A percentile compares a stretch with the other conserved stretches of the same genome.
Evolutionary conservation across 2,113 vertebrate genomes (phyloP).

Genomic region (Rhinichthys klamathensis): DNA sequence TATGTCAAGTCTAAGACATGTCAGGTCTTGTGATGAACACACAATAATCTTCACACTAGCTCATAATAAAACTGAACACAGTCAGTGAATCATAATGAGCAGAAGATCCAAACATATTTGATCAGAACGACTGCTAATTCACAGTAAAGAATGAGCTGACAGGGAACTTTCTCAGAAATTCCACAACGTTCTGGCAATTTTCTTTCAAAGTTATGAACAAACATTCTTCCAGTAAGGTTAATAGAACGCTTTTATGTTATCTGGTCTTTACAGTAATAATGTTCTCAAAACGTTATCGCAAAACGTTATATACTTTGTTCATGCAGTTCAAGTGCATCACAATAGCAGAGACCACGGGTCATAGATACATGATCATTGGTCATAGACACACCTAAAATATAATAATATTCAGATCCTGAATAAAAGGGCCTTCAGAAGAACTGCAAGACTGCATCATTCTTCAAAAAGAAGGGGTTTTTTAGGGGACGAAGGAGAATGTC

Average conservation of each 20-base stretch:
- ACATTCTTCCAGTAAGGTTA: too few species aligned
- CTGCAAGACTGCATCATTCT: background rate
- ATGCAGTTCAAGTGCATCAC: too few species aligned
- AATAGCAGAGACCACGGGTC: too few species aligned
- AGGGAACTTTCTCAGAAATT: too few species aligned
- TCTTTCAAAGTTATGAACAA: too few species aligned
- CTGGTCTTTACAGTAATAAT: too few species aligned
- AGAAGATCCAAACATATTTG: background rate
- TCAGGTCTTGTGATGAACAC: background rate
- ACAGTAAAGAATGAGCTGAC: background rate
- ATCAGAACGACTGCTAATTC: slow-evolving; percentile 4
- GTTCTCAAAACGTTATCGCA: too few species aligned
- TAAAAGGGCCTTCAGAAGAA: background rate
- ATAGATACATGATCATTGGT: background rate
- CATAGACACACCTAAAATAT: background rate
- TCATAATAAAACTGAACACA: background rate
- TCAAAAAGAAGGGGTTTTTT: background rate
- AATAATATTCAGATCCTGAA: background rate
- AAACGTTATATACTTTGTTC: too few species aligned
- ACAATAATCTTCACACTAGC: background rate
- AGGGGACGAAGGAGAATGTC: too few species aligned
- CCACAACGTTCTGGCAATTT: too few species aligned
- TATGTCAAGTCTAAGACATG: background rate
- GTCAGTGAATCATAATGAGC: background rate
- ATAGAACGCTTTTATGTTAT: too few species aligned